Conservation (phyloP, 2,888 invertebrate species). For the Dascillus cervinus region DNA sequence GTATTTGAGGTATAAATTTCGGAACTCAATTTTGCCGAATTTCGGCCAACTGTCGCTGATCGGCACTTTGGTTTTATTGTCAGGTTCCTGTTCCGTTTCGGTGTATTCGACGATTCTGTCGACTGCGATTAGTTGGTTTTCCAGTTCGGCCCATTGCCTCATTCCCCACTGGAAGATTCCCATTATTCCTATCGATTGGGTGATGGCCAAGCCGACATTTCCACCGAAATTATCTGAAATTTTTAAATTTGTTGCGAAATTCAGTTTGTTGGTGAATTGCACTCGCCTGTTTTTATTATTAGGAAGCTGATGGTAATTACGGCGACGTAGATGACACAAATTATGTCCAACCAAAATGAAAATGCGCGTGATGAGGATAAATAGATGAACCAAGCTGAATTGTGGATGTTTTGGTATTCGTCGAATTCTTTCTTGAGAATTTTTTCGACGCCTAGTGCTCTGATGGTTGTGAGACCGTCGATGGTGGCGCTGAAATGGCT, state of each 20-base stretch:
- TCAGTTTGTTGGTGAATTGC: not conserved
- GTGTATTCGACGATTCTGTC: constrained; percentile 59
- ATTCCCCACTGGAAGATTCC: constrained; percentile 58
- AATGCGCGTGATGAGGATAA: constrained; percentile 28
- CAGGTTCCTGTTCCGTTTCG: constrained; percentile 40
- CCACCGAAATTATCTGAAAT: constrained; percentile 54
- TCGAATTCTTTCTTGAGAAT: constrained; percentile 34
- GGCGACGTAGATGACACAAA: constrained; percentile 26
- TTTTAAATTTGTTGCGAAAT: not conserved
- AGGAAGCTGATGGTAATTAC: constrained; percentile 15
- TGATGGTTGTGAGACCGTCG: constrained; percentile 35
- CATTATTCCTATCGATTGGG: constrained; percentile 70
- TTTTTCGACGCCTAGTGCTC: constrained; percentile 32
- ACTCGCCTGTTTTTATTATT: constrained; percentile 10
- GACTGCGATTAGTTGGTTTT: constrained; percentile 80
- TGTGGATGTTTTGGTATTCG: constrained; percentile 34
- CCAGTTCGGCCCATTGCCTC: constrained; percentile 78
- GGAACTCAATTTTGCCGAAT: constrained; percentile 60
- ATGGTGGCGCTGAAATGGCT: constrained; percentile 37
- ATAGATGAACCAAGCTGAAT: constrained; percentile 33
- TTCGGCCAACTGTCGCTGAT: constrained; percentile 75
- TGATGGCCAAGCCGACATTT: constrained; percentile 71
- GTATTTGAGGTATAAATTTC: constrained; percentile 64
- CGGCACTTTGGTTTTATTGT: constrained; percentile 44
- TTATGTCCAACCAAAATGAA: constrained; percentile 30